Percentiles rank a stretch among this genome's conserved stretches.
These are phyloP conservation scores for Numenius phaeopus DNA, from an alignment of 2,797 vertebrate species.

Conservation along the genomic window DNA sequence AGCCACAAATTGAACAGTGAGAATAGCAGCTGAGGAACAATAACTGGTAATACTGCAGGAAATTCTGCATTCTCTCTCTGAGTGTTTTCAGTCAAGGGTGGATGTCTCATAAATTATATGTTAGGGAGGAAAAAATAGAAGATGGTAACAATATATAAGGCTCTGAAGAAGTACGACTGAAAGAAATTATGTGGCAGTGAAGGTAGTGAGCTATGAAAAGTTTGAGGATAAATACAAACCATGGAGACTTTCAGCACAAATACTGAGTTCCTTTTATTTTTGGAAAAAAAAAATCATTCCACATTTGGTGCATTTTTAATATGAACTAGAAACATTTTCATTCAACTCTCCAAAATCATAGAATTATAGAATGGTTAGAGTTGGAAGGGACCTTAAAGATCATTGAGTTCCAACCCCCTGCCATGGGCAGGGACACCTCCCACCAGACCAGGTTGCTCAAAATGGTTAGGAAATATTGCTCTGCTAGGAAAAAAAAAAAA, in stretches of 20 bases:
- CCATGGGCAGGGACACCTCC: too few relatives aligned
- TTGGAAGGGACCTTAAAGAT: too few relatives aligned
- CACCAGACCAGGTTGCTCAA: too few relatives aligned
- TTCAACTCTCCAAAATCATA: not conserved
- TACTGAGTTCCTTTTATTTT: not conserved
- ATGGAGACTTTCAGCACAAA: not conserved
- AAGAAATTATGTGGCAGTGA: fast-evolving
- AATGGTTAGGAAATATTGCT: not conserved
- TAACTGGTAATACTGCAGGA: not conserved
- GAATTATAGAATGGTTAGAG: too few relatives aligned
- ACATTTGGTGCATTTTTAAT: not conserved
- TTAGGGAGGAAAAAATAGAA: not conserved
- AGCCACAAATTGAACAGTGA: not conserved
- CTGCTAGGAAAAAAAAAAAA: not conserved
- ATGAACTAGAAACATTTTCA: not conserved
- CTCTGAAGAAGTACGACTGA: not conserved
- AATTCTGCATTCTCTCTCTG: not conserved
- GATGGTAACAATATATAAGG: not conserved
- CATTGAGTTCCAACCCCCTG: too few relatives aligned
- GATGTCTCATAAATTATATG: not conserved
- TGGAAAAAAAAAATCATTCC: not conserved
- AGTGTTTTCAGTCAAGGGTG: not conserved
- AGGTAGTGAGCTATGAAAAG: not conserved
- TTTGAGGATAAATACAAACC: not conserved
- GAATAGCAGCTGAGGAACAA: not conserved